A percentile compares a stretch with the other conserved stretches of the same genome.
Evolutionary conservation across 2,797 vertebrate species (phyloP).

Genomic region (Brotula barbata): DNA sequence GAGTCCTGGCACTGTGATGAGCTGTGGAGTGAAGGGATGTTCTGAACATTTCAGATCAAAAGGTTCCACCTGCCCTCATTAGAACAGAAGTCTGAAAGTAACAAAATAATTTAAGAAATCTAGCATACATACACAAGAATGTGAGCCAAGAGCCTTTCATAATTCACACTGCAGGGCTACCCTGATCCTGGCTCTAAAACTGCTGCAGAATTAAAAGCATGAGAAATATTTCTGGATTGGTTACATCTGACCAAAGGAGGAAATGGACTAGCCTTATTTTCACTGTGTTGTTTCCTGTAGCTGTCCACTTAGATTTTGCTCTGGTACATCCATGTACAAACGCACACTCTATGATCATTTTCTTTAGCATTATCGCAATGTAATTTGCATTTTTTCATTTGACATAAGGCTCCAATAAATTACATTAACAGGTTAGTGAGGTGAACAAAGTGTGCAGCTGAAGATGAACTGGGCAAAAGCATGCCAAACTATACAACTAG

Average conservation of each 20-base stretch:
- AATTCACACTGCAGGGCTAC: constrained; percentile 59
- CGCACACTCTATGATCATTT: too few relatives aligned
- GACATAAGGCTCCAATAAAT: too few relatives aligned
- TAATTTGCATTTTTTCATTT: too few relatives aligned
- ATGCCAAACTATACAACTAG: too few relatives aligned
- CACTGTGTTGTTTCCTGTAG: constrained; percentile 26
- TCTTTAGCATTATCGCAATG: too few relatives aligned
- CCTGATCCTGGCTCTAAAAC: constrained; percentile 32
- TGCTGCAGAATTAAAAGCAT: constrained; percentile 66
- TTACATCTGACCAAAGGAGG: constrained; percentile 56
- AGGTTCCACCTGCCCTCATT: constrained; percentile 25
- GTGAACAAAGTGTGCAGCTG: too few relatives aligned
- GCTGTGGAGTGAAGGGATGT: constrained; percentile 23
- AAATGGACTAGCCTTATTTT: constrained; percentile 46
- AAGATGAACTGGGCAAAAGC: too few relatives aligned
- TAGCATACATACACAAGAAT: constrained; percentile 67
- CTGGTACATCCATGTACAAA: too few relatives aligned
- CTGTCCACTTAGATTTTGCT: constrained; percentile 12
- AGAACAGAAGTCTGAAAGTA: constrained; percentile 39
- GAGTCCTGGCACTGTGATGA: constrained; percentile 23
- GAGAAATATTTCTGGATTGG: constrained; percentile 64
- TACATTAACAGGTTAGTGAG: too few relatives aligned
- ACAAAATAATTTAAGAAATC: constrained; percentile 62
- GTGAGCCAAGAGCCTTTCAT: constrained; percentile 58
- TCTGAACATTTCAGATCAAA: constrained; percentile 16